These are phyloP conservation scores for Ophiodon elongatus DNA, from an alignment of 2,113 vertebrate genomes.

Conservation along the genomic window DNA sequence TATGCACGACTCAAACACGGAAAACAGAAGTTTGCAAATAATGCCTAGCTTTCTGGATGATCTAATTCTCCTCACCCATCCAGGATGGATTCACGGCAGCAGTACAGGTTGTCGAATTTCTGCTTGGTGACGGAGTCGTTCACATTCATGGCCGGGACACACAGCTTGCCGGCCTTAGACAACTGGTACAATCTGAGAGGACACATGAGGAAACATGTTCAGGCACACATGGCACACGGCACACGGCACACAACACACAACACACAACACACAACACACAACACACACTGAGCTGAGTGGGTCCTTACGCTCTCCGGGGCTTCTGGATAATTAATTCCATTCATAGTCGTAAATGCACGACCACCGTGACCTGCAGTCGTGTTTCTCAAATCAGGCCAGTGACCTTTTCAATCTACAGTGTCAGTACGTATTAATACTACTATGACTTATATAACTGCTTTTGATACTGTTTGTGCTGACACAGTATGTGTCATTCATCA, in stretches of 20 bases:
- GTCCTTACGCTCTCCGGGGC: conserved; percentile 32
- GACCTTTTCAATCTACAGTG: conserved; percentile 28
- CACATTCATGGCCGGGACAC: conserved; percentile 98
- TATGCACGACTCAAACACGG: conserved; percentile 9
- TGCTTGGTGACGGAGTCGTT: conserved; percentile 99
- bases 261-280: conserved; percentile 11
- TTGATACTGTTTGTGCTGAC: conserved; percentile 11
- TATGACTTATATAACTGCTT: conserved; percentile 9
- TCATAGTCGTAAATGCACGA: conserved; percentile 24
- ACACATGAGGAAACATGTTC: conserved; percentile 38
- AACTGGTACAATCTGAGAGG: conserved; percentile 94
- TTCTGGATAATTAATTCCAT: conserved; percentile 52
- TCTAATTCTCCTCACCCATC: conserved; percentile 90
- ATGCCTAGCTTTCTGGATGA: conserved; percentile 38
- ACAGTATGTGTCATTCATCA: conserved; percentile 8
- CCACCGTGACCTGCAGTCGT: conserved; percentile 9
- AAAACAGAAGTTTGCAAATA: neutral
- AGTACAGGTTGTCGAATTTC: conserved; percentile 99
- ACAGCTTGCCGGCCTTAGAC: conserved; percentile 97
- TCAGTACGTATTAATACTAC: conserved; percentile 33
- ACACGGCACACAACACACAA: conserved; percentile 10
- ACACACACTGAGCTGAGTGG: conserved; percentile 6
- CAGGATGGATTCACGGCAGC: conserved; percentile 98
- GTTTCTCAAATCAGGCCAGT: conserved; percentile 35
- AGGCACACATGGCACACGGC: conserved; percentile 18